A percentile compares a stretch with the other conserved stretches of the same genome.
These are phyloP conservation scores for Lasioglossum pauxillum DNA, from an alignment of 2,888 invertebrate genomes.

Conservation along the genomic window DNA sequence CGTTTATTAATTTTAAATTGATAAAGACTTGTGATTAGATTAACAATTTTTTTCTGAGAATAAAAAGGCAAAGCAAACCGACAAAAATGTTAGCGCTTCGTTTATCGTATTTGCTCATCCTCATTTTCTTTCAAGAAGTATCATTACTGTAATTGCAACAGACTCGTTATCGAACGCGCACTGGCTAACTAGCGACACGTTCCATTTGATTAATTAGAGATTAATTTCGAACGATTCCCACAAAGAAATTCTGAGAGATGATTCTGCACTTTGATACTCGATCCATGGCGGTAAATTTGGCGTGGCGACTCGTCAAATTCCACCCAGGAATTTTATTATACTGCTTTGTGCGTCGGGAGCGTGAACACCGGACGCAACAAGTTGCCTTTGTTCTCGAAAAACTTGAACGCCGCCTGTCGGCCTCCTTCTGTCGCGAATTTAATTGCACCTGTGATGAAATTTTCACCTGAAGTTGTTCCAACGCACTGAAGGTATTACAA, in stretches of 20 bases:
- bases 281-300: not conserved
- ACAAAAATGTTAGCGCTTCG: not conserved
- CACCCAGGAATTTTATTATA: conserved; percentile 19
- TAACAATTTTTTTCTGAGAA: not conserved
- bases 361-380: conserved; percentile 42
- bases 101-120: not conserved
- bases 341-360: not conserved
- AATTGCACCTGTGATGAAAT: not conserved
- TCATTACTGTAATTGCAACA: not conserved
- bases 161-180: conserved; percentile 20
- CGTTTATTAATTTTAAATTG: not conserved
- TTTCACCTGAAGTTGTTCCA: not conserved
- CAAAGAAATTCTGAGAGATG: not conserved
- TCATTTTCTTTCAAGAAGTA: not conserved
- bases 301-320: conserved; percentile 25
- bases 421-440: not conserved
- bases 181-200: not conserved
- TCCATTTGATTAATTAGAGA: not conserved
- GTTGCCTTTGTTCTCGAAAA: conserved; percentile 42
- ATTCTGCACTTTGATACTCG: not conserved
- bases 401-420: not conserved
- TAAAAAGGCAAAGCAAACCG: conserved; percentile 8
- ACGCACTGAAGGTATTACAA: not conserved
- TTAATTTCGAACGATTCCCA: not conserved
- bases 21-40: conserved; percentile 26